Evolutionary conservation across 2,113 vertebrate genomes (phyloP).

Genomic region (Hystrix brachyura): DNA sequence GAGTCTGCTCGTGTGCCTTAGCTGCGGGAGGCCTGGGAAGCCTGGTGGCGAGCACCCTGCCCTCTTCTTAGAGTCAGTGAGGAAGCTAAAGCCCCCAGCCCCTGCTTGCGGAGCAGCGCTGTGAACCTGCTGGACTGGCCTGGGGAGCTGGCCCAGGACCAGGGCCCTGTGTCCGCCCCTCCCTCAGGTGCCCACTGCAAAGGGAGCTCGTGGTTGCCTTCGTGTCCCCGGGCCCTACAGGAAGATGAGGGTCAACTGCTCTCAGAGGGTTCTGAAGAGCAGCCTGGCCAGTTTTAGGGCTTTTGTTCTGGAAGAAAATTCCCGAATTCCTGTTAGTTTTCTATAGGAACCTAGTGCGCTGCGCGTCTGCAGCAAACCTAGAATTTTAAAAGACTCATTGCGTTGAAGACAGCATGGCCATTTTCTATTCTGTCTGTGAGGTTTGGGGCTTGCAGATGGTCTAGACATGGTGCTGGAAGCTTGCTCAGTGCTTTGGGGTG

Average conservation of each 20-base stretch:
- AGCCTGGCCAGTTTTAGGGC: constrained; percentile 57
- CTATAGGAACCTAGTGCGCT: neutral
- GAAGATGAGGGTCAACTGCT: neutral
- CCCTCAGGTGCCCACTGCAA: fast-evolving
- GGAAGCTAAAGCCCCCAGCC: neutral
- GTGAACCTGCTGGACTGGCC: neutral
- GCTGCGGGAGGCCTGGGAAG: neutral
- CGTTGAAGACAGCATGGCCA: constrained; percentile 80
- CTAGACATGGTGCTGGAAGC: neutral
- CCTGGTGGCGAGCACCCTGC: neutral
- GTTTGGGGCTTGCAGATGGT: neutral
- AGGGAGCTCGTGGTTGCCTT: neutral
- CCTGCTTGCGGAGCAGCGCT: neutral
- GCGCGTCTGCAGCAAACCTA: constrained; percentile 72
- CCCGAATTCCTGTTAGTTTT: constrained; percentile 76
- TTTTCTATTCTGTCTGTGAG: constrained; percentile 83
- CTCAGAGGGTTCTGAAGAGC: neutral
- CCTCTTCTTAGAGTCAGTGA: neutral
- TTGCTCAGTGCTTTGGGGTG: neutral
- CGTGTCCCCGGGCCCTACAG: neutral
- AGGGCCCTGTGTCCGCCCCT: neutral
- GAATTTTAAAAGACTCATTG: constrained; percentile 80
- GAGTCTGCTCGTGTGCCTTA: constrained; percentile 30
- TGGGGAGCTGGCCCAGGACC: neutral
- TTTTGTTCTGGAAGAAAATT: constrained; percentile 82